A percentile compares a stretch with the other conserved stretches of the same genome.
Evolutionary conservation across 2,797 vertebrate genomes (phyloP).

Genomic region (Myotis pilosus): DNA sequence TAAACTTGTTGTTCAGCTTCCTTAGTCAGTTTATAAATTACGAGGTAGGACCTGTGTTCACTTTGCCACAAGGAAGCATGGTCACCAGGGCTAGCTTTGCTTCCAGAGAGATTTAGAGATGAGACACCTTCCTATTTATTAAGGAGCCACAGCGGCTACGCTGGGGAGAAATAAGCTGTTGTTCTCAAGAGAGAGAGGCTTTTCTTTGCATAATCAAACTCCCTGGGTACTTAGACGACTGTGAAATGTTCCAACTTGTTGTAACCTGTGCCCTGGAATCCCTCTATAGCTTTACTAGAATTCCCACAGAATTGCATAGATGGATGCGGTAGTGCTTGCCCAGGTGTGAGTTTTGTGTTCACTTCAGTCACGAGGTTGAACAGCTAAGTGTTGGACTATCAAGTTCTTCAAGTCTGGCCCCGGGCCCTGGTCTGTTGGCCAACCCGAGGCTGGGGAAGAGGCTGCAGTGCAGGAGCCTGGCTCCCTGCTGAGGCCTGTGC

Average conservation of each 20-base stretch:
- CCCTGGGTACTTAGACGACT: slow-evolving; percentile 44
- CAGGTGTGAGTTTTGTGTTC: slow-evolving; percentile 50
- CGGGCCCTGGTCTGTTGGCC: not conserved
- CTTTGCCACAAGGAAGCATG: not conserved
- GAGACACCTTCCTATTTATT: slow-evolving; percentile 37
- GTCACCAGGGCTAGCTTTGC: not conserved
- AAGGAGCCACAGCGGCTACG: slow-evolving; percentile 43
- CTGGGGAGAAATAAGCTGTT: slow-evolving; percentile 47
- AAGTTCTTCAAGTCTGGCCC: slow-evolving; percentile 22
- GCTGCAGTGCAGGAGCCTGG: not conserved
- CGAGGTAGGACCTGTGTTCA: not conserved
- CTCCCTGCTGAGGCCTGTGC: not conserved
- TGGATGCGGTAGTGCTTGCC: not conserved
- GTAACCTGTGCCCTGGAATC: slow-evolving; percentile 58
- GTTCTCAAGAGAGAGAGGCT: slow-evolving; percentile 55
- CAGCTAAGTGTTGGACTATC: slow-evolving; percentile 27
- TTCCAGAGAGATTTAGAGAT: slow-evolving; percentile 20
- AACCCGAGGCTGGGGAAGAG: not conserved
- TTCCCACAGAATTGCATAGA: slow-evolving; percentile 47
- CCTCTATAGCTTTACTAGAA: slow-evolving; percentile 50
- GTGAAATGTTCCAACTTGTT: slow-evolving; percentile 63
- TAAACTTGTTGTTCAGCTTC: slow-evolving; percentile 36
- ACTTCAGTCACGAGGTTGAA: slow-evolving; percentile 45
- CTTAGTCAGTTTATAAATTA: not conserved
- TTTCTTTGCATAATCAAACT: slow-evolving; percentile 66